Evolutionary conservation across 2,888 invertebrate genomes (phyloP), one percentile per base, ranked within the genome.

Genomic region (Polylopha cassiicola): DNA sequence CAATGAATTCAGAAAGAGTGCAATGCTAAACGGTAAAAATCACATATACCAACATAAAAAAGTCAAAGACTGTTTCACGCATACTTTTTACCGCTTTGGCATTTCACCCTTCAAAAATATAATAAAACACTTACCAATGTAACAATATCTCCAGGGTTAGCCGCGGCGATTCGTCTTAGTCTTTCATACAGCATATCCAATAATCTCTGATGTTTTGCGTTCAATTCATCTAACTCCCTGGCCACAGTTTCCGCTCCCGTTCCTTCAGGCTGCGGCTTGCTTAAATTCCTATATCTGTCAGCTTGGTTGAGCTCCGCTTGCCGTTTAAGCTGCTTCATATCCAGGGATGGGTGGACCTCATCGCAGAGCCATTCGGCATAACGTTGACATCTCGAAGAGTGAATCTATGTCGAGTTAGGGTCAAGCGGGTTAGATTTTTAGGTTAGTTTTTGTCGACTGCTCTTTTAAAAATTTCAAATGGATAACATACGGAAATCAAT

Each of bases 291-390:
- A 56, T 60, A 74, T 1, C 72, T 58, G 22, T 84, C 82, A 3
- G 78, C 74, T 31, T 72, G 58, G 14, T 81, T 79, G 20, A 76
- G 55, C 15, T 82, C 82, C 0, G 80, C 80, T 44, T 81, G 81
- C 0, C 84, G 65, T 38, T 65, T 68, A n/a, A 84, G 54, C 30
- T 81, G 82, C 9, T 74, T 68, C 61, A 72, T 72, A 80, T 94
- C 94, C 67, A 94, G 73, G 41, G 93, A 93, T 2, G 94, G 94
- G 63, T 94, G 94, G 33, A 92, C 88, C 61, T 94, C 94, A 63
- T 91, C 92, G 73, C 96, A 90, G 51, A 96, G 88, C 80, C 90
- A 89, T 62, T 95, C 95, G 48, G 91, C 89, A 87, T 93, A 97
- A 51, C 92, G 91, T 79, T 93, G 92, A 73, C 95, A 91, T 66